Evolutionary conservation across 92 coral and sea anemone species (phyloP), one percentile per base, ranked within the genome.

Genomic region (Heteractis magnifica): DNA sequence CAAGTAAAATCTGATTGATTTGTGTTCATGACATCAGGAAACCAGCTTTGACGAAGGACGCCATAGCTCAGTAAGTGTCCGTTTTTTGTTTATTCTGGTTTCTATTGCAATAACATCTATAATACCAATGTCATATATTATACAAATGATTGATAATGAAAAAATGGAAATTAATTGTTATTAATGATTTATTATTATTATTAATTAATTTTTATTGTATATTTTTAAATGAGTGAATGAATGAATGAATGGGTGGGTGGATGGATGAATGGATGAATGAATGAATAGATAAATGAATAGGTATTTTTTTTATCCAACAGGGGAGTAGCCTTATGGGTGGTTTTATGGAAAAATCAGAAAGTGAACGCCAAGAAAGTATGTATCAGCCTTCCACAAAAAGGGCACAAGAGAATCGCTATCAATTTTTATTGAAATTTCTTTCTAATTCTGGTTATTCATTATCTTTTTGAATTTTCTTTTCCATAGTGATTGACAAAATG

Each of bases 401-500:
- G 26, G 26, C 26, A 26, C 26, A 60, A 60, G 26, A 26, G 26
- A 26, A 26, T 26, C 1, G 1, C 20, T 18, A 16, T 18, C 5
- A 4, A 58, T 58, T 2, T 13, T 13, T 58, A n/a, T 12, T 7
- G 59, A 9, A 0, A 55, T 55, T 55, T 13, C 3, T 55, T 55
- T 55, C 59, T 2, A 2, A 34, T 0, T 34, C 44, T 34, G 1
- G 44, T 2, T 34, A 26, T 26, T 26, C 26, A 26, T 26, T 26
- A 34, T 0, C 44, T 34, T 34, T 34, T 34, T 34, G 2, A 34
- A 34, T 34, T 34, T 34, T 3, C 59, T 13, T n/a, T 53, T 77
- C 26, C 56, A 62, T 78, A 92, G 95, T 87, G 59, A 86, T 81
- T 75, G 75, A 74, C 48, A 92, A 87, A 70, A 75, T 92, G 88